Evolutionary conservation across 2,113 vertebrate genomes (phyloP).

Genomic region (Synchiropus splendidus): DNA sequence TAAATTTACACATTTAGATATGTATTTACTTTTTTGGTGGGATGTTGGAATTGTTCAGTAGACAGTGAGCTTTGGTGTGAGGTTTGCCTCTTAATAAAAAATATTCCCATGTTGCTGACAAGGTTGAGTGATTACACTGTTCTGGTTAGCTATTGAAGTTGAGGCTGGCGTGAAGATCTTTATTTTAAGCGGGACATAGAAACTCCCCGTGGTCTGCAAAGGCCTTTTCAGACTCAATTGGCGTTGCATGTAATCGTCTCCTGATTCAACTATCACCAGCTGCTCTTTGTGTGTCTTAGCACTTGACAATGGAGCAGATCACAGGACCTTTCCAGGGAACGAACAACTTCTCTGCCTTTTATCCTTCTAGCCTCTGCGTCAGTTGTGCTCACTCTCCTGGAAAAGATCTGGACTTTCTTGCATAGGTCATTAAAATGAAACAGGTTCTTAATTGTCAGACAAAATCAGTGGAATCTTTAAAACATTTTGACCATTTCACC

Average conservation of each 20-base stretch:
- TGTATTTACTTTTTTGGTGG: too few relatives aligned
- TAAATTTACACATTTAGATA: too few relatives aligned
- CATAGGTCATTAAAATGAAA: too few relatives aligned
- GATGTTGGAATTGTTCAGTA: too few relatives aligned
- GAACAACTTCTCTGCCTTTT: constrained; percentile 40
- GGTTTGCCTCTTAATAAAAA: too few relatives aligned
- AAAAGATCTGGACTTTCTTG: constrained; percentile 39
- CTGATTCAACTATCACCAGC: constrained; percentile 62
- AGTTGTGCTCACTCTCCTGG: constrained; percentile 45
- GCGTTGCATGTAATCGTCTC: constrained; percentile 66
- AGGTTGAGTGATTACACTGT: constrained; percentile 46
- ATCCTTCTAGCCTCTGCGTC: constrained; percentile 34
- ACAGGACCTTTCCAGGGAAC: constrained; percentile 48
- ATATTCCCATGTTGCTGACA: constrained; percentile 34
- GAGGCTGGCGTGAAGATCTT: constrained; percentile 24
- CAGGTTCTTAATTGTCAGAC: too few relatives aligned
- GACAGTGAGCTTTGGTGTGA: too few relatives aligned
- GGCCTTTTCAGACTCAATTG: constrained; percentile 60
- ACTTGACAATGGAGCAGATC: constrained; percentile 57
- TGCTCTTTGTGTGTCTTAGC: constrained; percentile 55
- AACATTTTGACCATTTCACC: too few relatives aligned
- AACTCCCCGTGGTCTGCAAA: constrained; percentile 38
- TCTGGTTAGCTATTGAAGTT: constrained; percentile 27
- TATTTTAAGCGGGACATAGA: constrained; percentile 27
- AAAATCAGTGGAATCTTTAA: too few relatives aligned